Conservation (phyloP, 2,797 vertebrate species). For the Coccyzus lansbergi region DNA sequence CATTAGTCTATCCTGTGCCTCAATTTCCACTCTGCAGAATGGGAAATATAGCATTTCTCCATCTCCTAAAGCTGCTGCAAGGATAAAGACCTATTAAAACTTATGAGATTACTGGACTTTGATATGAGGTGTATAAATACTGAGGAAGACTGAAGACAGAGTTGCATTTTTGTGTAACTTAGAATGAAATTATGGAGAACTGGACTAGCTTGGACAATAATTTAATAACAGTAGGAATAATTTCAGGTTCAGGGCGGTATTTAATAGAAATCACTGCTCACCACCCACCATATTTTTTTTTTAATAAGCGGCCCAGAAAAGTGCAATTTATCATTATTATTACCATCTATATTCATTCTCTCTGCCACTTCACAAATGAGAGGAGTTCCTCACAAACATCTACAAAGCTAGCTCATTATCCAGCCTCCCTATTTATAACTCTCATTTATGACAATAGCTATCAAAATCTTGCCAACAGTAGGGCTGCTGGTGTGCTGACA, state of each 20-base stretch:
- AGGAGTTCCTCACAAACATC: constrained; percentile 71
- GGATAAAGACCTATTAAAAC: constrained; percentile 46
- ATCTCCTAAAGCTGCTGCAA: not conserved
- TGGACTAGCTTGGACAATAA: constrained; percentile 43
- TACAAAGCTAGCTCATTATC: constrained; percentile 67
- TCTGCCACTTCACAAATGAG: constrained; percentile 60
- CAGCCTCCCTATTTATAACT: constrained; percentile 68
- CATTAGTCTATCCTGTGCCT: not conserved
- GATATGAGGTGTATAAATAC: constrained; percentile 29
- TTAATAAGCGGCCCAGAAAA: constrained; percentile 65
- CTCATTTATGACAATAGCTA: constrained; percentile 70
- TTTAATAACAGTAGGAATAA: constrained; percentile 59
- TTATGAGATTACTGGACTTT: constrained; percentile 34
- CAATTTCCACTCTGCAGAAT: constrained; percentile 14
- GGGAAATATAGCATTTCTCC: not conserved
- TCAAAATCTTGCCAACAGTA: constrained; percentile 56
- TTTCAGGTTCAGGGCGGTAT: constrained; percentile 40
- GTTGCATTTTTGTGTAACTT: constrained; percentile 31
- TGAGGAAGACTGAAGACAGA: constrained; percentile 14
- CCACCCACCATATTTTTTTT: constrained; percentile 27
- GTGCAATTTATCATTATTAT: constrained; percentile 63
- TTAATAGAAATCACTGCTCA: constrained; percentile 63
- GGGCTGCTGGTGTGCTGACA: constrained; percentile 72
- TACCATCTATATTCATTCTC: constrained; percentile 46
- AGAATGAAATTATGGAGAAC: constrained; percentile 42